phyloP scores from a whole-genome alignment of 2,113 vertebrate species.

The Callospermophilus lateralis region DNA sequence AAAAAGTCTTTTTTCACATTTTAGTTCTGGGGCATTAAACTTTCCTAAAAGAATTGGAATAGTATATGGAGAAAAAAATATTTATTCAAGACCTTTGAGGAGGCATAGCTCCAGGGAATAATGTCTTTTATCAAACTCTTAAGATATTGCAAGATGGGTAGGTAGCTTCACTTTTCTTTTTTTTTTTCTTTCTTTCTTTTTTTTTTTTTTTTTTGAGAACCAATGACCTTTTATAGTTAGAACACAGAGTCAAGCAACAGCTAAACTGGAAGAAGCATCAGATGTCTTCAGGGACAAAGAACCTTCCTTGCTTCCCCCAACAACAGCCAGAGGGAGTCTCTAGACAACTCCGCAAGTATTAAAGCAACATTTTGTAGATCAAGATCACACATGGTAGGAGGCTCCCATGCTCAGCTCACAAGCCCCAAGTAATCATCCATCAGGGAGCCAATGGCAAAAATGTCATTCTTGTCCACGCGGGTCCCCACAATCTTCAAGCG shows the following conservation, averaged over 20 bases:
- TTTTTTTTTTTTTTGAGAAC: too few species aligned
- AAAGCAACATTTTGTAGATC: background rate
- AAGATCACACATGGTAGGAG: background rate
- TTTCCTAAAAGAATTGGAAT: background rate
- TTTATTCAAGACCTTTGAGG: background rate
- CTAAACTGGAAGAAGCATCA: background rate
- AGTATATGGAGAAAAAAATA: background rate
- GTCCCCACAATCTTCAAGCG: conserved; percentile 96
- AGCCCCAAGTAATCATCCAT: conserved; percentile 96
- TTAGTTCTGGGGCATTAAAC: background rate
- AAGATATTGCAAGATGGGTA: background rate
- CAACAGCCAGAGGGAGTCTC: background rate
- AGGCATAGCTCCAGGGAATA: background rate
- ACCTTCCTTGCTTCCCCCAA: background rate
- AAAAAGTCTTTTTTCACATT: background rate
- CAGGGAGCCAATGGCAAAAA: conserved; percentile 96
- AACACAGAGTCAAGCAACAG: background rate
- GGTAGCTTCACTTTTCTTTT: too few species aligned
- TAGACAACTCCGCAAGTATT: background rate
- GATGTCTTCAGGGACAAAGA: background rate
- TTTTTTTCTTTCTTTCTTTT: too few species aligned
- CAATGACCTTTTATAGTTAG: conserved; percentile 45
- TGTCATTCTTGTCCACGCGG: conserved; percentile 96
- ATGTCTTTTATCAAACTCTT: background rate
- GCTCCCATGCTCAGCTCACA: conserved; percentile 77